Evolutionary conservation across 2,888 invertebrate species (phyloP).

Genomic region (Apamea epomidion): DNA sequence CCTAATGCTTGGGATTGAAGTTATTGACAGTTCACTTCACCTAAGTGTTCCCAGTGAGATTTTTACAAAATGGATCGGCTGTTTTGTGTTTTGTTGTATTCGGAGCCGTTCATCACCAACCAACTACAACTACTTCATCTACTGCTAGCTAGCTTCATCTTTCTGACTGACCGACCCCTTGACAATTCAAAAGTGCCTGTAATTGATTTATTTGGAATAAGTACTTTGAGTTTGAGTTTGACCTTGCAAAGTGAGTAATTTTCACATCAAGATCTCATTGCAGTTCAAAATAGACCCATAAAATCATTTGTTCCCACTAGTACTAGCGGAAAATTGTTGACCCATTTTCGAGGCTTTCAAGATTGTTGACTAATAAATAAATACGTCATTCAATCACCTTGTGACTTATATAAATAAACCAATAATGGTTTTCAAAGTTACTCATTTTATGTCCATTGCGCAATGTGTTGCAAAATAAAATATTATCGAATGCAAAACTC

Average conservation of each 20-base stretch:
- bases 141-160: too few relatives aligned
- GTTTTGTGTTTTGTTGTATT: neutral
- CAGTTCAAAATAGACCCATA: too few relatives aligned
- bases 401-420: neutral
- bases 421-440: neutral
- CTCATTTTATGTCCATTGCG: neutral
- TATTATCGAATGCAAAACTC: neutral
- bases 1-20: neutral
- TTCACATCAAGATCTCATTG: too few relatives aligned
- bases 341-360: neutral
- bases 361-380: neutral
- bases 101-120: neutral
- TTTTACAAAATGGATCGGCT: too few relatives aligned
- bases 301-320: too few relatives aligned
- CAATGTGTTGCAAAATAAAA: neutral
- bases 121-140: too few relatives aligned
- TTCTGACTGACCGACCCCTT: too few relatives aligned
- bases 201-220: too few relatives aligned
- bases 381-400: neutral
- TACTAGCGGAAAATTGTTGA: too few relatives aligned
- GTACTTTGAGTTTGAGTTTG: neutral
- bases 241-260: neutral
- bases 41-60: too few relatives aligned
- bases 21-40: neutral
- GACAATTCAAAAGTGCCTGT: too few relatives aligned